Percentiles rank a stretch among this genome's conserved stretches.
phyloP scores from a whole-genome alignment of 2,797 vertebrate species.

The Pantherophis vulpinus region DNA sequence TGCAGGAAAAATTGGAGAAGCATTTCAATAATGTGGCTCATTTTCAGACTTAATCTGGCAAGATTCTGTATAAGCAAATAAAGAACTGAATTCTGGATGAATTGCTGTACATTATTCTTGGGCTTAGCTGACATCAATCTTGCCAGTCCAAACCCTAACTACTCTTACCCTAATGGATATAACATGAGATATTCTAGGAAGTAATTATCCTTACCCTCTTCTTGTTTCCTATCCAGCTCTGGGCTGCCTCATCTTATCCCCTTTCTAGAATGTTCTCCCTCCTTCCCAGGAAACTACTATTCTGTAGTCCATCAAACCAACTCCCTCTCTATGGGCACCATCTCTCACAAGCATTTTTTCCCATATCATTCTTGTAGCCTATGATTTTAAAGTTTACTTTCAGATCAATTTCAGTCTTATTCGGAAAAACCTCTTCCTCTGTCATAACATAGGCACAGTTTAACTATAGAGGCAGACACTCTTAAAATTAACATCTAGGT shows the following conservation, averaged over 20 bases:
- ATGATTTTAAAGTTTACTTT: background rate
- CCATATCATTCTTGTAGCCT: background rate
- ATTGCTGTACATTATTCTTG: background rate
- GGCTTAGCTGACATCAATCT: background rate
- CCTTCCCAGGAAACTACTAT: background rate
- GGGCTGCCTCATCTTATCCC: background rate
- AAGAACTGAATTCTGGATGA: background rate
- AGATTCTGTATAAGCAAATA: background rate
- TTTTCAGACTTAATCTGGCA: background rate
- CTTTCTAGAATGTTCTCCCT: background rate
- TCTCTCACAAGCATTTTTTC: background rate
- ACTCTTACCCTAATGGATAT: background rate
- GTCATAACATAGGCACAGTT: background rate
- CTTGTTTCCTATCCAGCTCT: background rate
- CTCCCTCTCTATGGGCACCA: background rate
- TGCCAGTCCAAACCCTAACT: background rate
- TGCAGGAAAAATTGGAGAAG: background rate
- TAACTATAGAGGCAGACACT: background rate
- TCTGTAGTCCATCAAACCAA: background rate
- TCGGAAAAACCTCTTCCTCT: background rate
- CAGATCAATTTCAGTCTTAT: background rate
- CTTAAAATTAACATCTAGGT: background rate
- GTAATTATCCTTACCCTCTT: background rate
- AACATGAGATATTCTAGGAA: background rate
- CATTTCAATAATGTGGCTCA: background rate